Evolutionary conservation across 2,888 invertebrate species (phyloP).

Genomic region (Drosophila mimetica): DNA sequence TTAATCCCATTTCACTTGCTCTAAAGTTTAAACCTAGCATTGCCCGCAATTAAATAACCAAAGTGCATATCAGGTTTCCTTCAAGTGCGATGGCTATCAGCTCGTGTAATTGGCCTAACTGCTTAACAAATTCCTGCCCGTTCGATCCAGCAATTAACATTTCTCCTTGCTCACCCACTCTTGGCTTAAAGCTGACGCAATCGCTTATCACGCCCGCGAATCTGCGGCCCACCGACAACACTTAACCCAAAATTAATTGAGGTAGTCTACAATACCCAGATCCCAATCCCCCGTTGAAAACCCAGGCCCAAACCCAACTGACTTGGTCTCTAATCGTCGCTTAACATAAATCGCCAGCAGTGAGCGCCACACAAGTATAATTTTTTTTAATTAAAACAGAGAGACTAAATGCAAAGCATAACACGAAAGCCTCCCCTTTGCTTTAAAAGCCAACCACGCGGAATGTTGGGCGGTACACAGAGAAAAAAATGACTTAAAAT

Average conservation of each 20-base stretch:
- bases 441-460: conserved; percentile 21
- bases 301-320: conserved; percentile 9
- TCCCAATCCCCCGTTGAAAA: conserved; percentile 10
- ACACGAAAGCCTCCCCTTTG: conserved; percentile 29
- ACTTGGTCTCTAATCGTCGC: conserved; percentile 63
- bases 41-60: background rate
- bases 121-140: conserved; percentile 37
- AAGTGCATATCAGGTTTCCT: conserved; percentile 9
- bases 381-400: conserved; percentile 64
- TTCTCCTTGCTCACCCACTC: conserved; percentile 6
- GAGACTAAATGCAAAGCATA: conserved; percentile 49
- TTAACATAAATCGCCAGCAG: conserved; percentile 68
- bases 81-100: conserved; percentile 20
- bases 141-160: conserved; percentile 37
- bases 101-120: conserved; percentile 19
- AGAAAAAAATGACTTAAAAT: background rate
- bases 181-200: conserved; percentile 56
- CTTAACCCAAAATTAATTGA: conserved; percentile 69
- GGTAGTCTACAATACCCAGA: conserved; percentile 21
- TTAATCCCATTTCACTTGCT: background rate
- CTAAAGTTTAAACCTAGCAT: too few species aligned
- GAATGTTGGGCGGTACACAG: conserved; percentile 19
- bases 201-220: conserved; percentile 36
- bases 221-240: conserved; percentile 50
- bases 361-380: conserved; percentile 61